phyloP scores from a whole-genome alignment of 2,113 vertebrate species.

The Jacana jacana region DNA sequence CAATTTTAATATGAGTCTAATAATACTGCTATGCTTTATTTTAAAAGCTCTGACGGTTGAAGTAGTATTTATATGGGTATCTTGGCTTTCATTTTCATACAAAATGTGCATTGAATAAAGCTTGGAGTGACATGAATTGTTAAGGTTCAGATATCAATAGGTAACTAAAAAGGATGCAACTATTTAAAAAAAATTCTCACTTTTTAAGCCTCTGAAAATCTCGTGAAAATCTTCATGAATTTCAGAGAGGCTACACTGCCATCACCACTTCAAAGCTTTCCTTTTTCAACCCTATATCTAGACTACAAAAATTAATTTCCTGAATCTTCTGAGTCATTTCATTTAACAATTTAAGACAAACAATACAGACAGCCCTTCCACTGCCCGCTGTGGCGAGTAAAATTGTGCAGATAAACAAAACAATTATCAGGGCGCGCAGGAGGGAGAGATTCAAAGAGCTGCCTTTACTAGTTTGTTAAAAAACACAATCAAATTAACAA shows the following conservation, averaged over 20 bases:
- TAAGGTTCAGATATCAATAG: slow-evolving; percentile 41
- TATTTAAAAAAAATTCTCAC: not conserved
- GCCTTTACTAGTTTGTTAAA: slow-evolving; percentile 8
- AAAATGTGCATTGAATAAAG: not conserved
- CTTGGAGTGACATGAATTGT: slow-evolving; percentile 9
- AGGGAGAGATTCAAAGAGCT: slow-evolving; percentile 18
- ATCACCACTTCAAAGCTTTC: slow-evolving; percentile 42
- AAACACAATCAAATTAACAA: not conserved
- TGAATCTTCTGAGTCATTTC: slow-evolving; percentile 51
- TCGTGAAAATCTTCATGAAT: not conserved
- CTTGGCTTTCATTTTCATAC: slow-evolving; percentile 34
- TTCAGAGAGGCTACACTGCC: slow-evolving; percentile 22
- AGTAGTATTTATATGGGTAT: not conserved
- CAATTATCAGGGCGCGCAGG: slow-evolving; percentile 23
- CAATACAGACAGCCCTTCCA: not conserved
- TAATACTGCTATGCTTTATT: not conserved
- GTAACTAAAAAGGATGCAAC: slow-evolving; percentile 18
- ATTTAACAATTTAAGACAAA: slow-evolving; percentile 54
- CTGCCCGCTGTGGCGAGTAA: not conserved
- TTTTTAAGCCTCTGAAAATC: slow-evolving; percentile 20
- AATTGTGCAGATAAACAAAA: slow-evolving; percentile 47
- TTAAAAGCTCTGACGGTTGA: slow-evolving; percentile 2
- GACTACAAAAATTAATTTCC: slow-evolving; percentile 65
- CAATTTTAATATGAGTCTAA: not conserved
- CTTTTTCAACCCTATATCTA: not conserved